Percentiles rank a stretch among this genome's conserved stretches.
These are phyloP conservation scores for Sarcophaga carnaria DNA, from an alignment of 2,888 invertebrate species.

Conservation along the genomic window DNA sequence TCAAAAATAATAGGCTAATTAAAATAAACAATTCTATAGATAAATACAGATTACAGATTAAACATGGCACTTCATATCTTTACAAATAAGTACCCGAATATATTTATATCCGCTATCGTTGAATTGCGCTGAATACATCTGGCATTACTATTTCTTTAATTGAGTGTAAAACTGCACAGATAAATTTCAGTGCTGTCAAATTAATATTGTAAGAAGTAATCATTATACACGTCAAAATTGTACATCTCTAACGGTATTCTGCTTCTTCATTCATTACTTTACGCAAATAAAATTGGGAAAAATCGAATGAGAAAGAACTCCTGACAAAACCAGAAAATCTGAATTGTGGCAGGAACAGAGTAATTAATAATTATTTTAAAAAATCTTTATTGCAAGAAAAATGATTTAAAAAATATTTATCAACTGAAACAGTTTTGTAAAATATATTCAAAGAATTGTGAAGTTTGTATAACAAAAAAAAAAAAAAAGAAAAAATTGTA, in stretches of 20 bases:
- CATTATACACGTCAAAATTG: slow-evolving; percentile 4
- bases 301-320: slow-evolving; percentile 70
- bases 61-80: too few species aligned
- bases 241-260: slow-evolving; percentile 38
- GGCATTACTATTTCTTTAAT: neutral
- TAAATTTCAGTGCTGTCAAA: slow-evolving; percentile 45
- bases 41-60: too few species aligned
- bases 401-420: neutral
- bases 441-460: neutral
- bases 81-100: too few species aligned
- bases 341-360: slow-evolving; percentile 13
- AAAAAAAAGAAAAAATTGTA: slow-evolving; percentile 33
- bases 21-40: too few species aligned
- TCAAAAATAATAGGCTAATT: too few species aligned
- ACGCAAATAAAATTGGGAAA: slow-evolving; percentile 68
- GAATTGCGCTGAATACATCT: neutral
- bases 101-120: neutral
- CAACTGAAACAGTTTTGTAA: slow-evolving; percentile 29
- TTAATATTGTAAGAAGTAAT: neutral
- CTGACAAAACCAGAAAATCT: slow-evolving; percentile 44
- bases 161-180: neutral
- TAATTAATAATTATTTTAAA: slow-evolving; percentile 20
- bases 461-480: neutral
- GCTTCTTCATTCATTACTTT: slow-evolving; percentile 62
- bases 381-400: slow-evolving; percentile 49